Percentiles rank a stretch among this genome's conserved stretches.
Evolutionary conservation across 1,140 invertebrate genomes (phyloP).

Genomic region (Drosophila navojoa): DNA sequence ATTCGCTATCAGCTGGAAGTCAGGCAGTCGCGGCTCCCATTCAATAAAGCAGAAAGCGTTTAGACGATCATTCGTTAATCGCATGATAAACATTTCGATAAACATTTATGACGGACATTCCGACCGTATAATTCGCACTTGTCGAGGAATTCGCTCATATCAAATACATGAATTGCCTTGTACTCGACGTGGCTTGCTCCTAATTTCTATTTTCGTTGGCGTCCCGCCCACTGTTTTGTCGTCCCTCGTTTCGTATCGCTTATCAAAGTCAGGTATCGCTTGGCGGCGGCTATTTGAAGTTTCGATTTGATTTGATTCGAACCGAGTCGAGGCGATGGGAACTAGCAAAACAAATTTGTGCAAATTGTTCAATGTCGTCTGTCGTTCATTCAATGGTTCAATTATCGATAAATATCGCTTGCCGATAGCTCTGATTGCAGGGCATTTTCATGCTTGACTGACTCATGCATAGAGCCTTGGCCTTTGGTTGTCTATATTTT

Average conservation of each 20-base stretch:
- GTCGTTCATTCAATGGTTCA: no score
- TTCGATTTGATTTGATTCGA: background rate
- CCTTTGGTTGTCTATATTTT: no score
- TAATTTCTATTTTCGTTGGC: constrained; percentile 11
- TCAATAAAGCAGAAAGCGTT: background rate
- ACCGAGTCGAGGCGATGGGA: background rate
- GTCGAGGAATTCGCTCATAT: no score
- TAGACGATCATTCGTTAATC: constrained; percentile 8
- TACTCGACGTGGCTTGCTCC: background rate
- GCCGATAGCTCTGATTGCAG: no score
- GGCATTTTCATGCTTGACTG: no score
- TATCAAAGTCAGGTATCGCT: constrained; percentile 40
- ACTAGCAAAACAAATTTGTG: no score
- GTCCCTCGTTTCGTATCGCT: constrained; percentile 5
- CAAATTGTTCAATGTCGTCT: no score
- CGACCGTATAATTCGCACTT: no score
- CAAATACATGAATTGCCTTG: no score
- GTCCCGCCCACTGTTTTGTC: no score
- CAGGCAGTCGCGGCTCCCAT: background rate
- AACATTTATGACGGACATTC: constrained; percentile 3
- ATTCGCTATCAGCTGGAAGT: constrained; percentile 36
- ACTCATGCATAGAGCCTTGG: no score
- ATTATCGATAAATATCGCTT: no score
- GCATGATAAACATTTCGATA: constrained; percentile 15
- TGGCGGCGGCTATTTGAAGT: constrained; percentile 48